Conservation (phyloP, 2,888 invertebrate species). For the Coelopa pilipes region DNA sequence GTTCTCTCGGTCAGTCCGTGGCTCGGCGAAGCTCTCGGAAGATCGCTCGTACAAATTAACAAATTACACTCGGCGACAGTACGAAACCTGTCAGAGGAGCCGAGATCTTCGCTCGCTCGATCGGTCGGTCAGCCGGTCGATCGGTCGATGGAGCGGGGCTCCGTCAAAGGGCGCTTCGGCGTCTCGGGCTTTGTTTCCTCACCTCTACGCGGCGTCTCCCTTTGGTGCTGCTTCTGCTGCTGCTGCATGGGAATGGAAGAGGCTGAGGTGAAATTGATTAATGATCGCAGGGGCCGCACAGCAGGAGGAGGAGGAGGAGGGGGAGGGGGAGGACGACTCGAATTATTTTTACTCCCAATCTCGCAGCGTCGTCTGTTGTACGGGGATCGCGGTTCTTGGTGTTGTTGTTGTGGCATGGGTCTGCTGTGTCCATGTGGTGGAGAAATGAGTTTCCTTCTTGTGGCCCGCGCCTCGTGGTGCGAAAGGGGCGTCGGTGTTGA, state of each 20-base stretch:
- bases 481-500: constrained; percentile 2
- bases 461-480: no score
- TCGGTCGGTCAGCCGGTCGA: neutral
- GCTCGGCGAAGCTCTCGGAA: no score
- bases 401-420: neutral
- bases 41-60: constrained; percentile 11
- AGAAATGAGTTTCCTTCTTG: neutral
- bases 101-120: neutral
- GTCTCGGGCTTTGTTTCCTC: neutral
- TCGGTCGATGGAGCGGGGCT: no score
- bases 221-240: neutral
- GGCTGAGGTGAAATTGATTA: constrained; percentile 17
- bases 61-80: neutral
- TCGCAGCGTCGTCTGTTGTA: no score
- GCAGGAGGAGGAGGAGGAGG: constrained; percentile 1
- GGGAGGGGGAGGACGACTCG: neutral
- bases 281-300: neutral
- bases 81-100: neutral
- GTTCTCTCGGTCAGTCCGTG: neutral
- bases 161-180: neutral
- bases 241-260: neutral
- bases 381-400: no score
- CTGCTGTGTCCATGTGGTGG: neutral
- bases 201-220: neutral
- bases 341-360: no score